Evolutionary conservation across 2,113 vertebrate genomes (phyloP).

Genomic region (Tautogolabrus adspersus): DNA sequence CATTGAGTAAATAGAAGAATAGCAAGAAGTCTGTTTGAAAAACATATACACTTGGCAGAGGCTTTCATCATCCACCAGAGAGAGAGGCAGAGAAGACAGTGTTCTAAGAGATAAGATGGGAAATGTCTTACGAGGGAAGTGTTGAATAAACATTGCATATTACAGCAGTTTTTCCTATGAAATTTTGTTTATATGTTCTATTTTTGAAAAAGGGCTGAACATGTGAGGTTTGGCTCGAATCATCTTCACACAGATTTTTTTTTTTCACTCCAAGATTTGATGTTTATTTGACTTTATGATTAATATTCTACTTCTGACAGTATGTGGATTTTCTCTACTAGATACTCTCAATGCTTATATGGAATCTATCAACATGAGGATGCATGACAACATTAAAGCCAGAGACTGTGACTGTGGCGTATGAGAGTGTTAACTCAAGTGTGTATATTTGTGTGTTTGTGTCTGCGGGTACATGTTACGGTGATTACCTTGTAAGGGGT

Average conservation of each 20-base stretch:
- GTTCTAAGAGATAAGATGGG: background rate
- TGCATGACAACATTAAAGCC: constrained; percentile 23
- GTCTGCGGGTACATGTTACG: constrained; percentile 43
- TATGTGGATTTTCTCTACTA: background rate
- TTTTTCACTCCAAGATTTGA: background rate
- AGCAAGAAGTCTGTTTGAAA: constrained; percentile 16
- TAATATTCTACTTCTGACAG: background rate
- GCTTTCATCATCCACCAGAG: constrained; percentile 26
- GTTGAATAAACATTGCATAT: constrained; percentile 5
- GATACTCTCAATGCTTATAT: background rate
- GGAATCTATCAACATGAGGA: background rate
- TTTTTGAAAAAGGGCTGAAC: constrained; percentile 9
- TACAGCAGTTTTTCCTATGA: background rate
- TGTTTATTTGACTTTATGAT: background rate
- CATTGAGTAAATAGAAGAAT: background rate
- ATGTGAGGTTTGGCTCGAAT: constrained; percentile 3
- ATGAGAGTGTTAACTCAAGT: constrained; percentile 6
- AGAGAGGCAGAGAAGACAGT: constrained; percentile 21
- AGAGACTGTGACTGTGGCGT: constrained; percentile 9
- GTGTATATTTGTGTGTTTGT: constrained; percentile 14
- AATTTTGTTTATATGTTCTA: constrained; percentile 39
- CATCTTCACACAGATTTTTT: background rate
- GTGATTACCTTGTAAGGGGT: constrained; percentile 69
- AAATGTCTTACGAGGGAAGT: background rate
- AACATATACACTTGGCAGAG: background rate